Evolutionary conservation across 2,888 invertebrate genomes (phyloP), one percentile per base, ranked within the genome.

Genomic region (Rotaria magnacalcarata): DNA sequence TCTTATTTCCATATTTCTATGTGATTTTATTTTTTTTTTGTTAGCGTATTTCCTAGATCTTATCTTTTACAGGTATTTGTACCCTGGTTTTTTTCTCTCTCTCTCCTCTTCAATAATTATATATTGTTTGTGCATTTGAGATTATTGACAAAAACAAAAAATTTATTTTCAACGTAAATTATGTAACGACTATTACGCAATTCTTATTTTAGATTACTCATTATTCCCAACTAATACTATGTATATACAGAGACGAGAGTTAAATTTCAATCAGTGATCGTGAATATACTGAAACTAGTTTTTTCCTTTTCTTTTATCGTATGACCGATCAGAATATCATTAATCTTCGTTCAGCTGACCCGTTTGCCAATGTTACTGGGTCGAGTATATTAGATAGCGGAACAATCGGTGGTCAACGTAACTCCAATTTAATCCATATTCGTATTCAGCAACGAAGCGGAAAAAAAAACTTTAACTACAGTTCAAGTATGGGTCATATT

Each of bases 401-500:
- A 21, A 41, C 74, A 8, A 10, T n/a, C 8, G 43, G 80, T 24
- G n/a, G 80, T 8, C 80, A 80, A 47, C 80, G 80, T 41, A 85
- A 85, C 27, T 74, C 85, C 24, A 96, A 96, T 93, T 94, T 97
- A 93, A 96, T 98, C 93, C 97, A 98, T 94, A 97, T 98, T 94
- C 96, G 99, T 93, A 99, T 99, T 92, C 99, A 99, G 93, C 99
- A 99, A 93, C 94, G 99, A 92, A 99, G 98, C 94, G 98, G 99
- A 93, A 95, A 98, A 89, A 34, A 99, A 99, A 94, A 99, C 98
- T 92, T 93, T 98, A 93, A 98, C 98, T 90, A 98, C 97, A 92
- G 96, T 98, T 90, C 99, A 98, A 93, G 91, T 67, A 67, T 34
- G 10, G 2, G 14, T 16, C 14, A 11, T 27, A 5, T 67, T 14